Evolutionary conservation across 1,140 invertebrate species (phyloP), one percentile per base, ranked within the genome.

Genomic region (Olivierus martensii): DNA sequence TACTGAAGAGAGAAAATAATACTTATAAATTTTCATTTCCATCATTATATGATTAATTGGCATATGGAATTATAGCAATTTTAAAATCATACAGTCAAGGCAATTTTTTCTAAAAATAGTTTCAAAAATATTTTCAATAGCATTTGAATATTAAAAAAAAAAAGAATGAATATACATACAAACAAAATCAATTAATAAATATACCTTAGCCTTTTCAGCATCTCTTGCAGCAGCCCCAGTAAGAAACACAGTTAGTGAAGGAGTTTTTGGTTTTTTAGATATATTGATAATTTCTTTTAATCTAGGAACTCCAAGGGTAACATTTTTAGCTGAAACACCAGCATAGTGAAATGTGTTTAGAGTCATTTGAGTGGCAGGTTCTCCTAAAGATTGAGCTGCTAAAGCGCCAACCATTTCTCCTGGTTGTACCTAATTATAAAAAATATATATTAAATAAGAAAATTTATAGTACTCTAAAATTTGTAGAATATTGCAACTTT

Each of bases 261-360:
- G 96, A 60, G 96, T 96, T 70, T 98, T 99, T 0, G 95, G 95
- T 67, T 90, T 90, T 70, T 99, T 99, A 38, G 90, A 95, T 59
- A 99, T 94, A 65, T 99, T 99, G 60, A 99, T 99, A 65, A 99
- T 99, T 81, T 99, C 96, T 70, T 82, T 81, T 5, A 93, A 69
- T 60, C 93, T 77, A 0, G 96, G 96, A 51, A 99, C 96, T 79
- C 96, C 96, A 41, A 99, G 80, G 0, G 96, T 99, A 74, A 99
- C 95, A 74, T 99, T 99, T 72, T 99, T 99, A 5, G 95, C 97
- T 0, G 95, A 99, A 56, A 99, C 95, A 78, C 96, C 96, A 74
- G 95, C 95, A 73, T 97, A 99, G 77, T 99, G 96, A 82, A 99
- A 99, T 77, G 96, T 99, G 72, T 99, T 99, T 64, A 99, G 71